phyloP scores from a whole-genome alignment of 2,113 vertebrate genomes.

The Tetrao urogallus region DNA sequence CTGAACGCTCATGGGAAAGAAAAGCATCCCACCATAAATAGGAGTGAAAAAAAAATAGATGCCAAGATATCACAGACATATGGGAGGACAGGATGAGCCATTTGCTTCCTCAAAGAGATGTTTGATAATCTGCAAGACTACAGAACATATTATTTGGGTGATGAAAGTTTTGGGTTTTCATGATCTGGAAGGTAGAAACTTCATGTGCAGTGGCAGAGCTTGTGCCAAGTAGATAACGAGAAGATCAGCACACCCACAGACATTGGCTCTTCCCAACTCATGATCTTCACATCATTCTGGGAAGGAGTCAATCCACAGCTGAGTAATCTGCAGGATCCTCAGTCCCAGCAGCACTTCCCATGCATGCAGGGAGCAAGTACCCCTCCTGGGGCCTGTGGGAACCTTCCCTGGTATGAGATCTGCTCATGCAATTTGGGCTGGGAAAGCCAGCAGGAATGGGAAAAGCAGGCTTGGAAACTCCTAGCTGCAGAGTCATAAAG shows the following conservation, averaged over 20 bases:
- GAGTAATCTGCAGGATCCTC: neutral
- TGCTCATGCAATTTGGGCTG: neutral
- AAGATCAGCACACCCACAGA: neutral
- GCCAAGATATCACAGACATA: conserved; percentile 48
- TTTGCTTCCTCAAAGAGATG: conserved; percentile 56
- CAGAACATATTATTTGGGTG: neutral
- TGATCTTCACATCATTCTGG: neutral
- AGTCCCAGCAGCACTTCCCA: neutral
- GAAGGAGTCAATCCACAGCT: neutral
- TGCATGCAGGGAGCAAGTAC: fast-evolving
- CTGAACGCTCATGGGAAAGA: neutral
- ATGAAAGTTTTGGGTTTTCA: conserved; percentile 24
- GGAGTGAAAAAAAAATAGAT: conserved; percentile 17
- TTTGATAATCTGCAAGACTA: neutral
- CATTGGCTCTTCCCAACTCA: neutral
- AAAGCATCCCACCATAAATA: conserved; percentile 30
- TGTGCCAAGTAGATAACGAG: neutral
- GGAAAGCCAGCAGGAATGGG: neutral
- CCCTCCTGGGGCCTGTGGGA: neutral
- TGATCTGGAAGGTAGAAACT: neutral
- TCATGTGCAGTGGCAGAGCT: neutral
- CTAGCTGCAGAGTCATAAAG: neutral
- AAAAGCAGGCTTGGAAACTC: conserved; percentile 48
- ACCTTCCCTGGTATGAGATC: neutral
- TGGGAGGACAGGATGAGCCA: conserved; percentile 21